A percentile compares a stretch with the other conserved stretches of the same genome.
Evolutionary conservation across 2,797 vertebrate species (phyloP).

Genomic region (Clarias fuscus): DNA sequence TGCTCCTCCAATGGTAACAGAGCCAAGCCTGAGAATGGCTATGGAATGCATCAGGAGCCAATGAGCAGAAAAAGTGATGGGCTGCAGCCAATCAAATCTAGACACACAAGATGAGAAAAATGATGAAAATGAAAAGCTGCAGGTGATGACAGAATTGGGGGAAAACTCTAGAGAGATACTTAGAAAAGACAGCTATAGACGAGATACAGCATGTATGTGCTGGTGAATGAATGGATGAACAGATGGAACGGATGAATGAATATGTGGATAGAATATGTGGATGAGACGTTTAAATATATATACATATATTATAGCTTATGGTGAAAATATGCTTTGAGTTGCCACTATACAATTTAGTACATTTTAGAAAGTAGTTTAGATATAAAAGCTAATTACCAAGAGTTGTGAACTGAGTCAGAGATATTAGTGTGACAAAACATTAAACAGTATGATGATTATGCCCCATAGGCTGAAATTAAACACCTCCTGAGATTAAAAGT

Average conservation of each 20-base stretch:
- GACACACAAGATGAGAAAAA: constrained; percentile 22
- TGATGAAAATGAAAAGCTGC: constrained; percentile 34
- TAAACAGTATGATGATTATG: not conserved
- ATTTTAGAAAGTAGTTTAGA: not conserved
- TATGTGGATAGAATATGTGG: not conserved
- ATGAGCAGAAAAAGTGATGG: constrained; percentile 10
- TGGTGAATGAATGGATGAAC: not conserved
- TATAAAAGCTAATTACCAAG: constrained; percentile 13
- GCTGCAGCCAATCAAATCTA: constrained; percentile 23
- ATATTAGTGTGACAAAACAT: constrained; percentile 5
- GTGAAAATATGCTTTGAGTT: not conserved
- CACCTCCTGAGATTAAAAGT: constrained; percentile 19
- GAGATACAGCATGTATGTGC: not conserved
- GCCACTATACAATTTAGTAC: not conserved
- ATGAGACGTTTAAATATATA: not conserved
- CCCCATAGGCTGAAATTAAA: constrained; percentile 10
- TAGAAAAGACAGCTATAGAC: constrained; percentile 9
- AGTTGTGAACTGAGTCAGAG: not conserved
- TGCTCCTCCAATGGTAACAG: constrained; percentile 25
- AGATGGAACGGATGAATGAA: not conserved
- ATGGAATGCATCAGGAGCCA: constrained; percentile 27
- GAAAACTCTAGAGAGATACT: constrained; percentile 9
- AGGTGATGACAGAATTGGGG: constrained; percentile 31
- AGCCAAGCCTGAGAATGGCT: constrained; percentile 28
- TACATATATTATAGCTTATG: not conserved